These are phyloP conservation scores for Pholis gunnellus DNA, from an alignment of 2,113 vertebrate species.

Conservation along the genomic window DNA sequence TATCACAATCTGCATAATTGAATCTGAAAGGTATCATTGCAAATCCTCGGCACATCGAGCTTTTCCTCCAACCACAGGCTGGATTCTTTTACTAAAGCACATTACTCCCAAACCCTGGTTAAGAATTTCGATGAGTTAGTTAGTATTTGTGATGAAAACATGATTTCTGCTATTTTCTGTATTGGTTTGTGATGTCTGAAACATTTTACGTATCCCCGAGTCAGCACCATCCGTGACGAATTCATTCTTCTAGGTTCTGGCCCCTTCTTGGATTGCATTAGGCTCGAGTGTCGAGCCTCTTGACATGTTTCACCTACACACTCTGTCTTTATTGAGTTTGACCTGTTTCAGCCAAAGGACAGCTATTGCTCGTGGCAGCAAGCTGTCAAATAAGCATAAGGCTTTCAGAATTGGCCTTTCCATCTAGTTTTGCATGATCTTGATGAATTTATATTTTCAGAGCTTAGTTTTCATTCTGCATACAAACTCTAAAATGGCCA, in stretches of 20 bases:
- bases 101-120: neutral
- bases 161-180: neutral
- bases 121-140: neutral
- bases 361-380: neutral
- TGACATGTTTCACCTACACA: neutral
- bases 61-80: neutral
- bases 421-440: neutral
- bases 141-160: neutral
- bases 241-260: conserved; percentile 1
- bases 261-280: conserved; percentile 6
- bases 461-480: neutral
- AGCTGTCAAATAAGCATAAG: conserved; percentile 14
- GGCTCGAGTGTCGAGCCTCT: conserved; percentile 17
- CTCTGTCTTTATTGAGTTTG: conserved; percentile 13
- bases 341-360: conserved; percentile 2
- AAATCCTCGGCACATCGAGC: neutral
- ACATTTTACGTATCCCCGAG: neutral
- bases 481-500: neutral
- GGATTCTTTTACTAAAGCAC: neutral
- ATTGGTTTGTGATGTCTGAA: neutral
- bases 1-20: neutral
- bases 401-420: neutral
- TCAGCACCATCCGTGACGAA: neutral
- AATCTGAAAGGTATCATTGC: conserved; percentile 6
- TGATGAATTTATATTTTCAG: neutral